Evolutionary conservation across 2,888 invertebrate genomes (phyloP), one percentile per base, ranked within the genome.

Genomic region (Diadegma fenestrale): DNA sequence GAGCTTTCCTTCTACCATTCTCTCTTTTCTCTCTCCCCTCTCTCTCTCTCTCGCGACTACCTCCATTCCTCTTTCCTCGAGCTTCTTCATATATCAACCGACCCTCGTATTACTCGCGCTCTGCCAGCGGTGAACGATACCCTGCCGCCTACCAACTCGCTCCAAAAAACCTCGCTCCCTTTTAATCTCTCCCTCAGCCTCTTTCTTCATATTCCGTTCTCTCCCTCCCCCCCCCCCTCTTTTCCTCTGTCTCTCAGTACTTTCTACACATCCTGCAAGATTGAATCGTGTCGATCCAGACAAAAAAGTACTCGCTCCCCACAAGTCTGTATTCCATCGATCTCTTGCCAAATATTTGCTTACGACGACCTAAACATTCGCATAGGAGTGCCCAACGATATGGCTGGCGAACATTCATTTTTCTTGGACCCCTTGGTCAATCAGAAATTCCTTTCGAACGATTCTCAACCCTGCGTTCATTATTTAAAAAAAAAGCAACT

Each of bases 61-160:
- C 12, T 26, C 54, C 33, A 54, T 43, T 68, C 43, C 54, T 66
- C 54, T 54, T 17, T 48, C 26, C 48, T 33, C 54, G 6, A 17
- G n/a, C n/a, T 64, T 82, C 48, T n/a, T 72, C 58, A n/a, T 73
- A 75, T 63, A 73, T 26, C 58, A 22, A 78, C 68, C 45, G 12
- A 69, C 66, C 83, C 54, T 22, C 51, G 48, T 72, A 73, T 66
- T 66, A 69, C 64, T 84, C 69, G 58, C 66, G 41, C 66, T 78
- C 80, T 75, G 75, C 80, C 76, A 73, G 43, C 72, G 66, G 41
- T 54, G 77, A 80, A 41, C 82, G 82, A 77, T 82, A 80, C 87
- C 58, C 83, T 83, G 26, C 83, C 81, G 73, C 58, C 54, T 54
- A 12, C 22, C 22, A 26, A 22, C 54, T 68, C 72, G 43, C 45